phyloP scores from a whole-genome alignment of 2,888 invertebrate species.

The Hartigia nigra region DNA sequence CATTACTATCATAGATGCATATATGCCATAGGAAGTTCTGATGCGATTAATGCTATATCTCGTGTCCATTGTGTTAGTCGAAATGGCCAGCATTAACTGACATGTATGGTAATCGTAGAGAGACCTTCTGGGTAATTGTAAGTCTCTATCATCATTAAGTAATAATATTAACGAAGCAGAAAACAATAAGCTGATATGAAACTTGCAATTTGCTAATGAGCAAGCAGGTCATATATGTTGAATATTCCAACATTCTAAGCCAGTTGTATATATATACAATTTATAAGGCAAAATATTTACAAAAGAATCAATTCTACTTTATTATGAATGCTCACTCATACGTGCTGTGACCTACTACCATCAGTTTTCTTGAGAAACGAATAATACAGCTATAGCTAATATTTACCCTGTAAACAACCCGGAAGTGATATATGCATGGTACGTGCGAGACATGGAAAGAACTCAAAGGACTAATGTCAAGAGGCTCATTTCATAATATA shows the following conservation, averaged over 20 bases:
- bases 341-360: not conserved
- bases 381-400: not conserved
- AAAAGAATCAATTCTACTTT: not conserved
- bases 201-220: not conserved
- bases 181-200: too few relatives aligned
- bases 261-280: not conserved
- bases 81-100: slow-evolving; percentile 45
- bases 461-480: not conserved
- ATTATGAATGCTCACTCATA: not conserved
- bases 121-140: not conserved
- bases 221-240: not conserved
- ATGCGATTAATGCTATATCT: slow-evolving; percentile 55
- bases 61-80: slow-evolving; percentile 45
- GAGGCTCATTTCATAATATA: not conserved
- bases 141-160: not conserved
- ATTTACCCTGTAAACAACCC: not conserved
- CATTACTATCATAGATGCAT: slow-evolving; percentile 28
- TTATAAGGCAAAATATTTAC: not conserved
- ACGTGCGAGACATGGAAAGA: not conserved
- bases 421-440: not conserved
- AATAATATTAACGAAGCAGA: too few relatives aligned
- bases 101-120: slow-evolving; percentile 33
- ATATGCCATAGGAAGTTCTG: slow-evolving; percentile 40
- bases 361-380: not conserved
- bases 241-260: not conserved